Evolutionary conservation across 2,797 vertebrate genomes (phyloP).

Genomic region (Varecia variegata): DNA sequence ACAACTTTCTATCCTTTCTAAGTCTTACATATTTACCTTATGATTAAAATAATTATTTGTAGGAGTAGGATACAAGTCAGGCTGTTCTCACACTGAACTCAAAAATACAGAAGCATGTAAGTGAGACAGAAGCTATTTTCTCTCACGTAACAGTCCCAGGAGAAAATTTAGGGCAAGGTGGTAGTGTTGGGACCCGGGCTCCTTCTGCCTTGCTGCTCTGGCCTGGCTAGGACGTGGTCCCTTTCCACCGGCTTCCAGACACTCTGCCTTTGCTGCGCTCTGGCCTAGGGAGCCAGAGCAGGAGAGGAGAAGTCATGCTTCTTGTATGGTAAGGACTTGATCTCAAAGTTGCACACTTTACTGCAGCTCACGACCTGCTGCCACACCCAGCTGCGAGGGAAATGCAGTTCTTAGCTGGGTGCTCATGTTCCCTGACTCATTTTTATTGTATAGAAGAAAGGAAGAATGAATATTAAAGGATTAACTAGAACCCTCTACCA

Average conservation of each 20-base stretch:
- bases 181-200: background rate
- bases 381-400: background rate
- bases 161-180: background rate
- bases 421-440: background rate
- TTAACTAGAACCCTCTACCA: background rate
- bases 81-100: background rate
- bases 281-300: background rate
- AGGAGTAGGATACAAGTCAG: background rate
- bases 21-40: background rate
- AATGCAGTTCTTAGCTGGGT: background rate
- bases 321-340: background rate
- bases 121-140: background rate
- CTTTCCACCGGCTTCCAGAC: background rate
- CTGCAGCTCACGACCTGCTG: background rate
- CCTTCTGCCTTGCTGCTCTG: background rate
- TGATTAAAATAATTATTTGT: background rate
- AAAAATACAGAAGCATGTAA: background rate
- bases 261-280: background rate
- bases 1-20: background rate
- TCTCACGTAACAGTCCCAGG: background rate
- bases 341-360: background rate
- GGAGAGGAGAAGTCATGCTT: background rate
- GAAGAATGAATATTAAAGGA: background rate
- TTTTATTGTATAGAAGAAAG: background rate
- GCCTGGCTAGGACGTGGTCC: background rate